Conservation (phyloP, 2,888 invertebrate species). For the Nudaria mundana region DNA sequence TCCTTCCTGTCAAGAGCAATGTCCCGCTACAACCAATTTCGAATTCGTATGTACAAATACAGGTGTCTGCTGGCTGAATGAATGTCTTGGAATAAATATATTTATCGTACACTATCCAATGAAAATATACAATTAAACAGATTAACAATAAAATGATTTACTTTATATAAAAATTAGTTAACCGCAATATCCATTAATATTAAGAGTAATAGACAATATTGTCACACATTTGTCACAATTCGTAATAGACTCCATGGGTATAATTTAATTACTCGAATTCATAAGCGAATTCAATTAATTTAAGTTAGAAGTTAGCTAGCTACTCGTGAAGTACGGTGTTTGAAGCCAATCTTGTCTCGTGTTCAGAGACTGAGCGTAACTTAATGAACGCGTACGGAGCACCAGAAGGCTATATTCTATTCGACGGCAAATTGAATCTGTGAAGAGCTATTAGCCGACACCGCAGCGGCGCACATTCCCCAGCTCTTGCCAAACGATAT, state of each 20-base stretch:
- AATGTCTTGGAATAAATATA: conserved; percentile 4
- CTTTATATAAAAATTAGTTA: no score
- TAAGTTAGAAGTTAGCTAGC: conserved; percentile 39
- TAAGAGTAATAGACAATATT: background rate
- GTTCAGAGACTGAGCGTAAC: conserved; percentile 59
- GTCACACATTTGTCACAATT: no score
- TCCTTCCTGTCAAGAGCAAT: conserved; percentile 66
- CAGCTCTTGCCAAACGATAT: conserved; percentile 63
- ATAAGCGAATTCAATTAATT: conserved; percentile 41
- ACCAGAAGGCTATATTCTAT: conserved; percentile 70
- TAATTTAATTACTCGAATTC: conserved; percentile 34
- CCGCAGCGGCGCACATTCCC: conserved; percentile 58
- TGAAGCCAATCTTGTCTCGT: conserved; percentile 52
- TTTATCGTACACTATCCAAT: background rate
- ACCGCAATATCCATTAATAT: no score
- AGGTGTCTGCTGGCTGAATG: no score
- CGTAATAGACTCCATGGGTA: no score
- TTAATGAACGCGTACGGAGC: conserved; percentile 72
- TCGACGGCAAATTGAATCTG: conserved; percentile 76
- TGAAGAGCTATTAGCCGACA: conserved; percentile 76
- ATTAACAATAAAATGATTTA: no score
- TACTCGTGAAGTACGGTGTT: conserved; percentile 49
- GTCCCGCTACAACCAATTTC: conserved; percentile 62
- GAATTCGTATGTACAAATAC: conserved; percentile 28
- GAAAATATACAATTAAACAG: no score